These are phyloP conservation scores for Drosophila willistoni DNA, from an alignment of 1,140 invertebrate genomes.

Conservation along the genomic window DNA sequence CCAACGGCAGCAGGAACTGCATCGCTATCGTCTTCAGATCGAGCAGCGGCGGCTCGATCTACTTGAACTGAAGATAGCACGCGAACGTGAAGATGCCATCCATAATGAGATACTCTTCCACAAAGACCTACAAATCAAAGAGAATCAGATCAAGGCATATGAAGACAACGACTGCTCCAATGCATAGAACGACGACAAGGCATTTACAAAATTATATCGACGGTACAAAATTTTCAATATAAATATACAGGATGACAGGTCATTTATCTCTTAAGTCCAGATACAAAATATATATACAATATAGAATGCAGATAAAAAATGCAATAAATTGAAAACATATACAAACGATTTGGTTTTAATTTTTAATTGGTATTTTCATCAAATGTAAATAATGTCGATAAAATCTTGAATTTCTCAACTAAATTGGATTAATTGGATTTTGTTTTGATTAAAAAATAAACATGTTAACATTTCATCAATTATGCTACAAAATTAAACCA, in stretches of 20 bases:
- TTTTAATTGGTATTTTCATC: constrained; percentile 63
- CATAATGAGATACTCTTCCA: constrained; percentile 69
- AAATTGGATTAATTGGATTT: constrained; percentile 55
- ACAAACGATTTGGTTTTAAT: constrained; percentile 27
- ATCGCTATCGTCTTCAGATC: constrained; percentile 63
- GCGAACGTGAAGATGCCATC: constrained; percentile 70
- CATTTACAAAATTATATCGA: not conserved
- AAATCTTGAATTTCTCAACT: constrained; percentile 62
- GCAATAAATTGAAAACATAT: not conserved
- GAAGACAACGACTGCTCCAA: constrained; percentile 68
- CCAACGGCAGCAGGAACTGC: constrained; percentile 67
- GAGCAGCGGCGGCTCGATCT: constrained; percentile 68
- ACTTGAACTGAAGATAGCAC: constrained; percentile 64
- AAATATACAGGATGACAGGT: not conserved
- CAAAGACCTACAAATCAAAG: constrained; percentile 69
- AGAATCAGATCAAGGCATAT: constrained; percentile 54
- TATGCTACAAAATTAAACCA: constrained; percentile 67
- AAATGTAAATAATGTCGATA: constrained; percentile 71
- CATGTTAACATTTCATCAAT: constrained; percentile 71
- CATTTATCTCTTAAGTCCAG: not conserved
- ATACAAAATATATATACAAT: not conserved
- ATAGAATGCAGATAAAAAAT: not conserved
- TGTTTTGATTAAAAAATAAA: constrained; percentile 53
- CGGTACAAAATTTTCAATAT: not conserved
- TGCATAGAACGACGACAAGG: constrained; percentile 30